A percentile compares a stretch with the other conserved stretches of the same genome.
Conservation (phyloP, 2,797 vertebrate species). For the Phaenicophaeus curvirostris region DNA sequence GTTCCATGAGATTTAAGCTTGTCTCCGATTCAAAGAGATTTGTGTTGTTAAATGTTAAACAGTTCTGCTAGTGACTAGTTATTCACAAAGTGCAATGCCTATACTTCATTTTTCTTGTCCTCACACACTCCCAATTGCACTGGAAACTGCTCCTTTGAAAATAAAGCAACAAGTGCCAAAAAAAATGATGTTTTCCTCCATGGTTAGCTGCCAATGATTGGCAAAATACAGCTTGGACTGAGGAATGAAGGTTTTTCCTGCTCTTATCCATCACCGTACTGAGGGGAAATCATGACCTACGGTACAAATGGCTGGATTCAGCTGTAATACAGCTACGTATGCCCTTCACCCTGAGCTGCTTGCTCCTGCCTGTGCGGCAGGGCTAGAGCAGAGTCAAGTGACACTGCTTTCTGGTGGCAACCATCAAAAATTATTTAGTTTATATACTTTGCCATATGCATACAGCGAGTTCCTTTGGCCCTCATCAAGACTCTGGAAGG, state of each 20-base stretch:
- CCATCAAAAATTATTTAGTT: slow-evolving; percentile 44
- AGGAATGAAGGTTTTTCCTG: background rate
- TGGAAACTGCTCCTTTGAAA: slow-evolving; percentile 37
- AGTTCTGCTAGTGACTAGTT: background rate
- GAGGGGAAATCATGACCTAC: background rate
- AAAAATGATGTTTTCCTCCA: background rate
- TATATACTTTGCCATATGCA: slow-evolving; percentile 10
- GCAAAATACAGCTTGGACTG: slow-evolving; percentile 1
- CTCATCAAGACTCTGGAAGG: background rate
- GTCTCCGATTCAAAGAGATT: background rate
- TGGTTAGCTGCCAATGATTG: background rate
- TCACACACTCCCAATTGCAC: background rate
- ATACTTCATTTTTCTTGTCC: slow-evolving; percentile 29
- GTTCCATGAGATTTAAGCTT: slow-evolving; percentile 37
- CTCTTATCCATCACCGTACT: background rate
- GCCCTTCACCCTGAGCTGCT: background rate
- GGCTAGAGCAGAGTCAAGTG: background rate
- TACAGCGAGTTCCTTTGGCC: slow-evolving; percentile 30
- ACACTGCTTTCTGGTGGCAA: slow-evolving; percentile 28
- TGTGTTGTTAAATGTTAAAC: slow-evolving; percentile 35
- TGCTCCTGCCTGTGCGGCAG: background rate
- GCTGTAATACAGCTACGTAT: accelerated
- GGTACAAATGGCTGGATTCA: accelerated
- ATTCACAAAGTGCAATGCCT: background rate
- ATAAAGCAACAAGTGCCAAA: background rate